Evolutionary conservation across 2,888 invertebrate species (phyloP), one percentile per base, ranked within the genome.

Genomic region (Colletes collaris): DNA sequence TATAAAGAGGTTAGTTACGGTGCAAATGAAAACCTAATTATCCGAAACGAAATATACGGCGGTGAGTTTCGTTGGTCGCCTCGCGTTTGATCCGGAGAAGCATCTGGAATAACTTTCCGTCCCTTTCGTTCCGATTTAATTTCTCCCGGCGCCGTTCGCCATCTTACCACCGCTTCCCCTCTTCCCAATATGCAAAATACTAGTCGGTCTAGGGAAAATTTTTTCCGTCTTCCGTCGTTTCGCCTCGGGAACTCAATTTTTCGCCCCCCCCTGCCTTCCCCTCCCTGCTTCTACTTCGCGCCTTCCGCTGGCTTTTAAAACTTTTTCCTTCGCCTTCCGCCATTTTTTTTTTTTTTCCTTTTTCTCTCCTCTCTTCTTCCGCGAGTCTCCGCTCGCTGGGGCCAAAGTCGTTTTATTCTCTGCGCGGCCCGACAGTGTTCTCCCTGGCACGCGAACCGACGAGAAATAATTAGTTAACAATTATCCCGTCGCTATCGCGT

Each of bases 291-390:
- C 60, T 27, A 27, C 37, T 40, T 50, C 63, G 37, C 73, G 40
- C 19, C 65, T 76, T 65, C 65, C 50, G 49, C 53, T 64, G 62
- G 13, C 50, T 66, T 74, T 56, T 44, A 55, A 74, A 68, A 77
- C 74, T 68, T 68, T 53, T 44, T 40, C 65, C 16, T 52, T 13
- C 27, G 5, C 19, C 35, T 44, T 11, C 52, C n/a, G 44, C 37
- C 19, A 56, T 68, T 68, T 63, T 27, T 16, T n/a, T 59, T 2
- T 13, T 4, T 40, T n/a, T 16, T 16, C 16, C 16, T 16, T 16
- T 16, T 16, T 16, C 16, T 16, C 16, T 16, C 11, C 19, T n/a
- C 35, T 11, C 11, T 19, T 27, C 44, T 27, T 35, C 19, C 5
- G 8, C 63, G 13, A n/a, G 7, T 65, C n/a, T 13, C 44, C 44